Conservation (phyloP, 2,113 vertebrate genomes). For the Coryphaenoides rupestris region DNA sequence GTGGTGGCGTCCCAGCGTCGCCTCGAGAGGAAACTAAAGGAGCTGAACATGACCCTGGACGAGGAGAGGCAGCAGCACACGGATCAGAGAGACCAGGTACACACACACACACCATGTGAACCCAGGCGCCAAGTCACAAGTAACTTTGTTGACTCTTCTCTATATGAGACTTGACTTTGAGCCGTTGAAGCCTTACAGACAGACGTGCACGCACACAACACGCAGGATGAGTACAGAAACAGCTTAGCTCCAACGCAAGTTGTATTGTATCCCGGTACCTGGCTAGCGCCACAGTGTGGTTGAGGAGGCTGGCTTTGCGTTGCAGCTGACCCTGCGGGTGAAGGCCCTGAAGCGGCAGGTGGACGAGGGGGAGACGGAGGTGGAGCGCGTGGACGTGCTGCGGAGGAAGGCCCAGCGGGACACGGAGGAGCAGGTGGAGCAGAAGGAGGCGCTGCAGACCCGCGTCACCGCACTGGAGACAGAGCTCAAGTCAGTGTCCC, state of each 20-base stretch:
- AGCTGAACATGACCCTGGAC: conserved; percentile 85
- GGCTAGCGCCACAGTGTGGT: background rate
- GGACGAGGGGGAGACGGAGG: conserved; percentile 89
- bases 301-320: background rate
- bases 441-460: conserved; percentile 83
- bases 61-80: conserved; percentile 84
- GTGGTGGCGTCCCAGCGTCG: conserved; percentile 83
- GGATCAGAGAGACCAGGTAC: conserved; percentile 91
- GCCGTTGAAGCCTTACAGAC: background rate
- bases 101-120: background rate
- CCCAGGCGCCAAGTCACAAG: too few relatives aligned
- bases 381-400: conserved; percentile 82
- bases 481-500: conserved; percentile 80
- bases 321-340: conserved; percentile 83
- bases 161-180: background rate
- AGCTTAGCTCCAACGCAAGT: too few relatives aligned
- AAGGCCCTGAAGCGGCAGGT: conserved; percentile 94
- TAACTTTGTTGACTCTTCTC: background rate
- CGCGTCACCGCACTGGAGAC: conserved; percentile 83
- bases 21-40: conserved; percentile 89
- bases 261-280: background rate
- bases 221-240: background rate
- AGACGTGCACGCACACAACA: conserved; percentile 1
- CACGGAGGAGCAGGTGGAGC: conserved; percentile 89
- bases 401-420: conserved; percentile 87